These are phyloP conservation scores for Acrobasis suavella DNA, from an alignment of 2,888 invertebrate species.

Conservation along the genomic window DNA sequence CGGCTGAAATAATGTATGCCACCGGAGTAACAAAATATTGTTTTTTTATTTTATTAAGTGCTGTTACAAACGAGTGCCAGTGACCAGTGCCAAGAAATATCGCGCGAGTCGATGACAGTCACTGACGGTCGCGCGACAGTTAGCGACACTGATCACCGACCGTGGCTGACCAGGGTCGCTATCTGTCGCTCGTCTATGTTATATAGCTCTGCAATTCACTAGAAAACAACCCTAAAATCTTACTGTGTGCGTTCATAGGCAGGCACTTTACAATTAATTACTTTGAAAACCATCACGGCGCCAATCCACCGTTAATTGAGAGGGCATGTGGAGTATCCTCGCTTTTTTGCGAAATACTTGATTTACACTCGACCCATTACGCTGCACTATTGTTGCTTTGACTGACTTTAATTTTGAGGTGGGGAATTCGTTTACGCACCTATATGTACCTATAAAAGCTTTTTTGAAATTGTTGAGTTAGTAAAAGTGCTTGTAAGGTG, in stretches of 20 bases:
- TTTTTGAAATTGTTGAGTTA: too few relatives aligned
- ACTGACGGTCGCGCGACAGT: too few relatives aligned
- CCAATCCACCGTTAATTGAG: slow-evolving; percentile 15
- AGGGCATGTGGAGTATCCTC: slow-evolving; percentile 13
- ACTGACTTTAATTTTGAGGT: slow-evolving; percentile 5
- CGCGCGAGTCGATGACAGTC: too few relatives aligned
- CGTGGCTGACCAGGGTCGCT: too few relatives aligned
- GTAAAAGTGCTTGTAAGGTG: too few relatives aligned
- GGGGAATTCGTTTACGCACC: background rate
- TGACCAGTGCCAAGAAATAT: too few relatives aligned
- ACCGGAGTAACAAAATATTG: too few relatives aligned
- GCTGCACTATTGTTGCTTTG: background rate
- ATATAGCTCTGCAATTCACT: background rate
- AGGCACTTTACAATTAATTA: slow-evolving; percentile 19
- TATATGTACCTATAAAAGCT: background rate
- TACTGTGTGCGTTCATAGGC: slow-evolving; percentile 3
- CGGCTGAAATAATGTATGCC: too few relatives aligned
- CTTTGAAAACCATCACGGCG: slow-evolving; percentile 16
- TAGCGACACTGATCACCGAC: too few relatives aligned
- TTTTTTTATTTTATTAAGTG: too few relatives aligned
- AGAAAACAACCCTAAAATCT: background rate
- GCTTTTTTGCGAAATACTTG: slow-evolving; percentile 2
- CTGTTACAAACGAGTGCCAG: too few relatives aligned
- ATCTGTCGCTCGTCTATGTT: too few relatives aligned
- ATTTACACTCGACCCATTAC: slow-evolving; percentile 4